Evolutionary conservation across 2,888 invertebrate genomes (phyloP), one percentile per base, ranked within the genome.

Genomic region (Troilus luridus): DNA sequence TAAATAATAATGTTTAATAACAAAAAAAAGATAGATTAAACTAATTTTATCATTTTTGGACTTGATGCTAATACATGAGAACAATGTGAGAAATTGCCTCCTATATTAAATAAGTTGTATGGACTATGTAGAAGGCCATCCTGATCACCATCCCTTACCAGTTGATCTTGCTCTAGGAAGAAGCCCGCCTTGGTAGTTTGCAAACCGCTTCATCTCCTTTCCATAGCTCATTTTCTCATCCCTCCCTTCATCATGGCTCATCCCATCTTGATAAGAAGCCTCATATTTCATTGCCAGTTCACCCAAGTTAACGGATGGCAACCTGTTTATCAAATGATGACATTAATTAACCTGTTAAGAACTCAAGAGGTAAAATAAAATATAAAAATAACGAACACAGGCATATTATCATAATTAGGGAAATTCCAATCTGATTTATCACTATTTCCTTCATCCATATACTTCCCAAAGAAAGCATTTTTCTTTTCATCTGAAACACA

Each of bases 101-200:
- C 19, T 64, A 64, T 64, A 64, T 0, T 64, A 64, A 64, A 64
- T n/a, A 7, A 64, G 21, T 19, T 62, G 9, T n/a, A n/a, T 0
- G 10, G 60, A 17, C 14, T 41, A n/a, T 41, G n/a, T 12, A 24
- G 77, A 85, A 41, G 5, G 5, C 7, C 41, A 21, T 41, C 12
- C 9, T 41, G 17, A 41, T 77, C 27, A 77, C 41, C 19, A 19
- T 27, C 14, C 24, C 85, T 58, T 27, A 92, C 92, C 91, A 85
- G 92, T 92, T 19, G 92, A 90, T n/a, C 91, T 67, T 62, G 92
- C 91, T 90, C 91, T 60, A 27, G 91, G 92, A 8, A 92, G 81
- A 24, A 77, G 59, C 9, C 62, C 90, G 24, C 77, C 81, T 21
- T 91, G 90, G 64, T 90, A 58, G 9, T 21, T 58, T 6, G 88